Conservation (phyloP, 2,113 vertebrate genomes). For the Anguilla japonica region DNA sequence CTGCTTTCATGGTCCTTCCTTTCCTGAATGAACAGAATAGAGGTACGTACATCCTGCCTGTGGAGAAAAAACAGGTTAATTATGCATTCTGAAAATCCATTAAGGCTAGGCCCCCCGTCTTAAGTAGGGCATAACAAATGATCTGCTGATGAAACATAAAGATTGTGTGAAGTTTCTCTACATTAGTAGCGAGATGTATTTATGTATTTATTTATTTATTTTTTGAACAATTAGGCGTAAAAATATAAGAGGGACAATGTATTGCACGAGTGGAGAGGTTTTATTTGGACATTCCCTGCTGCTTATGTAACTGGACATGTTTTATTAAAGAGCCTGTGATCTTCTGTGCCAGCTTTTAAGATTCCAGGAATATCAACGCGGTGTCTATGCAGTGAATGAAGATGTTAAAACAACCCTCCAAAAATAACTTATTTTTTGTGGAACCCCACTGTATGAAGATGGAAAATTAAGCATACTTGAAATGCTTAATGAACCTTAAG, state of each 20-base stretch:
- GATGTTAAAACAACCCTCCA: background rate
- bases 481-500: too few relatives aligned
- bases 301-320: background rate
- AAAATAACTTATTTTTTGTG: background rate
- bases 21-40: slow-evolving; percentile 40
- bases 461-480: background rate
- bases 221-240: background rate
- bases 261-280: background rate
- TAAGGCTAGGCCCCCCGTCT: background rate
- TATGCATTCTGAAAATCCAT: background rate
- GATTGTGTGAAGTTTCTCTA: background rate
- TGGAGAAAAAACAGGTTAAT: background rate
- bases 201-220: background rate
- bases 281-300: background rate
- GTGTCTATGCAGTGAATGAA: background rate
- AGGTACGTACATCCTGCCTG: slow-evolving; percentile 47
- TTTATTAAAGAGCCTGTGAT: background rate
- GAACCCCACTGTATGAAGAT: background rate
- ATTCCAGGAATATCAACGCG: background rate
- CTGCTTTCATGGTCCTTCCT: slow-evolving; percentile 40
- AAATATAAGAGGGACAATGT: background rate
- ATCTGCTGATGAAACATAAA: background rate
- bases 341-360: background rate
- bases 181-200: background rate
- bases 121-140: background rate